A percentile compares a stretch with the other conserved stretches of the same genome.
Conservation (phyloP, 2,113 vertebrate species). For the Okapia johnstoni region DNA sequence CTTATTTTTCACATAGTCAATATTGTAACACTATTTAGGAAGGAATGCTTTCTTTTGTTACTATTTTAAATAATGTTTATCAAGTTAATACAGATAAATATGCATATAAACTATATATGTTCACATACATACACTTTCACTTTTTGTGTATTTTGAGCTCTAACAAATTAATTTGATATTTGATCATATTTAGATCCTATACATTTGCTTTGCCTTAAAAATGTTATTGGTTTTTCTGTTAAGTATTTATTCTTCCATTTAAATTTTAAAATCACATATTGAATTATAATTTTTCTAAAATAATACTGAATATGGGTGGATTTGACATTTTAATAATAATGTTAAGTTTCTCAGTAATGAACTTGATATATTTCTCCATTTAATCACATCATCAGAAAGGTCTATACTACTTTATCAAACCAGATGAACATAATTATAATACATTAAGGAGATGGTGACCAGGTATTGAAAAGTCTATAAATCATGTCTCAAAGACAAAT, state of each 20-base stretch:
- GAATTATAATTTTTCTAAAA: neutral
- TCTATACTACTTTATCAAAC: neutral
- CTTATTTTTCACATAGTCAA: neutral
- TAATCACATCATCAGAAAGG: neutral
- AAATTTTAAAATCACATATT: neutral
- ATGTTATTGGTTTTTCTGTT: neutral
- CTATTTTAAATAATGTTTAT: neutral
- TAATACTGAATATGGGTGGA: neutral
- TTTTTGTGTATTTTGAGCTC: neutral
- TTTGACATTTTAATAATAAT: conserved; percentile 35
- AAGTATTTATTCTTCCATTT: neutral
- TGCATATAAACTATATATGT: neutral
- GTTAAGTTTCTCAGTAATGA: neutral
- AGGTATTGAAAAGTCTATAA: neutral
- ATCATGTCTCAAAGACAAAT: conserved; percentile 19
- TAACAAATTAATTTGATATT: neutral
- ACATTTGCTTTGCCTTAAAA: neutral
- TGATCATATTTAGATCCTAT: neutral
- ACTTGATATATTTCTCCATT: conserved; percentile 16
- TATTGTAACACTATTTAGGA: neutral
- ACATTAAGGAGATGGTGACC: neutral
- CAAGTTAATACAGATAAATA: neutral
- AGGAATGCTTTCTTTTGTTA: neutral
- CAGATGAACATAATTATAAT: conserved; percentile 4
- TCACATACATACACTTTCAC: neutral